These are phyloP conservation scores for Scaptomyza hsui DNA, from an alignment of 1,140 invertebrate genomes.

Conservation along the genomic window DNA sequence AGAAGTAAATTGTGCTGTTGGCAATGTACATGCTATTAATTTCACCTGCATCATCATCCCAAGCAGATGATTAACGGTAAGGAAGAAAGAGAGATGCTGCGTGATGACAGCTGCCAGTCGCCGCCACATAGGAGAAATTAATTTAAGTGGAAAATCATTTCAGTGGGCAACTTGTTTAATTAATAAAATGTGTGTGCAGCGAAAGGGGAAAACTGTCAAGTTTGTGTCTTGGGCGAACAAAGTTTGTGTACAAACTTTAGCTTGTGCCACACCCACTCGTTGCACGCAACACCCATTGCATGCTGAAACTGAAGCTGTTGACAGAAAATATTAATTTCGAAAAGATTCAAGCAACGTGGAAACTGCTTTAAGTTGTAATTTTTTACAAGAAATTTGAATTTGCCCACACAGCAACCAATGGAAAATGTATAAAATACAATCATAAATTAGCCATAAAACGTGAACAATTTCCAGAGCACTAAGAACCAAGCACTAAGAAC, in stretches of 20 bases:
- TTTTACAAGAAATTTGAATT: slow-evolving; percentile 11
- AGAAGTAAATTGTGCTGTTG: slow-evolving; percentile 31
- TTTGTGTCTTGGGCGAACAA: slow-evolving; percentile 65
- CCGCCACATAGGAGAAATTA: slow-evolving; percentile 77
- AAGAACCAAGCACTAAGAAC: slow-evolving; percentile 1
- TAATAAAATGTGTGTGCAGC: slow-evolving; percentile 64
- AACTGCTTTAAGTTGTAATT: slow-evolving; percentile 51
- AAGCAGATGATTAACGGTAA: slow-evolving; percentile 24
- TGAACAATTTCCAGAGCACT: slow-evolving; percentile 36
- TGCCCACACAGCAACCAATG: neutral
- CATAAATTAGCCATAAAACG: slow-evolving; percentile 73
- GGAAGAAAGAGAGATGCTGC: neutral
- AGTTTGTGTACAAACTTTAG: slow-evolving; percentile 60
- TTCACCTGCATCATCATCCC: slow-evolving; percentile 23
- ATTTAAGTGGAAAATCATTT: slow-evolving; percentile 79
- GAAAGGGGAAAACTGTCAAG: slow-evolving; percentile 65
- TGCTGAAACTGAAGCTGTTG: slow-evolving; percentile 10
- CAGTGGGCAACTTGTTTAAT: slow-evolving; percentile 76
- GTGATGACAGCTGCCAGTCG: slow-evolving; percentile 67
- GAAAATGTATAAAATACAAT: slow-evolving; percentile 34
- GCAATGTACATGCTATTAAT: neutral
- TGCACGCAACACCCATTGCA: slow-evolving; percentile 14
- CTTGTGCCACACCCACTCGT: slow-evolving; percentile 23
- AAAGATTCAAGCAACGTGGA: slow-evolving; percentile 14
- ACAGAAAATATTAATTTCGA: slow-evolving; percentile 50